Evolutionary conservation across 2,888 invertebrate species (phyloP), one percentile per base, ranked within the genome.

Genomic region (Lasioglossum leucozonium): DNA sequence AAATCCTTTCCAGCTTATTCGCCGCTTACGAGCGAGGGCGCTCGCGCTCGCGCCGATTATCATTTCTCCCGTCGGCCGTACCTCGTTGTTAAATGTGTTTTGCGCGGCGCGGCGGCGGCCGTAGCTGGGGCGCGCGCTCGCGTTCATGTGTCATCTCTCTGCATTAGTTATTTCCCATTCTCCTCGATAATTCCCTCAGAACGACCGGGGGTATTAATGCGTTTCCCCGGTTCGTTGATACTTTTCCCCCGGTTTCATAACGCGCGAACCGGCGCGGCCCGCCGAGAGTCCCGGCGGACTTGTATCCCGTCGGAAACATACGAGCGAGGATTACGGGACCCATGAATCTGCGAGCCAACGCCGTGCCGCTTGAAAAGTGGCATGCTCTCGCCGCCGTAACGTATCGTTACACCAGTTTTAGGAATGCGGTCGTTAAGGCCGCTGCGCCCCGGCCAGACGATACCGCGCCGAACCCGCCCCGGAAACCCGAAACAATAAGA

Each of bases 1-100:
- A 92, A 92, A 91, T 91, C 91, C 92, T 90, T 88, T 86, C 83
- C 79, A 87, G 91, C 88, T 91, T 88, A 88, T 86, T 91, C 88
- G 51, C 77, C 71, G 62, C 76, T 78, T 72, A 71, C 78, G 82
- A 76, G 73, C 37, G 34, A 22, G 10, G 34, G 55, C 22, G 18
- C 47, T 16, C 76, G 77, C 71, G 65, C 37, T 16, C 34, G 37
- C 37, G 76, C 44, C 84, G 85, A 91, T 91, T 88, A 90, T 75
- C 82, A 79, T 80, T 79, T 79, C 81, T 76, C 84, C 81, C 76
- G 18, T 10, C 30, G 30, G 0, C 42, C 37, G 37, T 58, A 71
- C 77, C 58, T 71, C 26, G 42, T 8, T 16, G 22, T 37, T 58
- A 37, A 67, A 55, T 44, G 26, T 42, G 67, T 69, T 69, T 42